These are phyloP conservation scores for Pemphredon lugubris DNA, from an alignment of 2,888 invertebrate genomes.

Conservation along the genomic window DNA sequence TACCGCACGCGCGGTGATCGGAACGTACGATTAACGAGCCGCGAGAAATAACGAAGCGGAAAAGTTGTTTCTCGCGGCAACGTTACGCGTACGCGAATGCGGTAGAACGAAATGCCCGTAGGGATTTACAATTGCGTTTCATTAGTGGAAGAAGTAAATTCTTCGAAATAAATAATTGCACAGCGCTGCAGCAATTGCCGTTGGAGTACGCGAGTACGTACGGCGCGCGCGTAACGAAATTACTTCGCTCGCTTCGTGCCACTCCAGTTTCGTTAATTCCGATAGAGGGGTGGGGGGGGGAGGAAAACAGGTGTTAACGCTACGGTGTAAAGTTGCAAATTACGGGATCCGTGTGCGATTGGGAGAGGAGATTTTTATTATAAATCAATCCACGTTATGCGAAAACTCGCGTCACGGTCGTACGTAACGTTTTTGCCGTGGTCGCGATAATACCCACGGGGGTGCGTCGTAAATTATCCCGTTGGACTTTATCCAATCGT, in stretches of 20 bases:
- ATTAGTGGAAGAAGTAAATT: not conserved
- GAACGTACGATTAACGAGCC: not conserved
- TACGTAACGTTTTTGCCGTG: not conserved
- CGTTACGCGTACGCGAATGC: too few relatives aligned
- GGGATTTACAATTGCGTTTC: not conserved
- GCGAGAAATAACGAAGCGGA: not conserved
- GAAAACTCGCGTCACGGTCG: not conserved
- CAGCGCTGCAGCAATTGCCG: not conserved
- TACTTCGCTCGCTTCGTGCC: not conserved
- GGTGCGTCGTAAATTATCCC: slow-evolving; percentile 31
- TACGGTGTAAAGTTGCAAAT: too few relatives aligned
- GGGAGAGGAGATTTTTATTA: too few relatives aligned
- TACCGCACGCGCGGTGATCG: not conserved
- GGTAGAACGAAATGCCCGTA: too few relatives aligned
- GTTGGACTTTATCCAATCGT: slow-evolving; percentile 48
- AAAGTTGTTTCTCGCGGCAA: not conserved
- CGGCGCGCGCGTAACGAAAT: not conserved
- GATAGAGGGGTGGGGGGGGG: not conserved
- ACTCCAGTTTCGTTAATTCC: not conserved
- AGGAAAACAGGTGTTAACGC: too few relatives aligned
- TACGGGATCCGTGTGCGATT: too few relatives aligned
- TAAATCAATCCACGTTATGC: too few relatives aligned
- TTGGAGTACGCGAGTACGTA: not conserved
- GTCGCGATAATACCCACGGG: not conserved
- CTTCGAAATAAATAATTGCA: not conserved